Percentiles rank a stretch among this genome's conserved stretches.
Conservation (phyloP, 1,140 invertebrate species). For the Adoxophyes honmai region DNA sequence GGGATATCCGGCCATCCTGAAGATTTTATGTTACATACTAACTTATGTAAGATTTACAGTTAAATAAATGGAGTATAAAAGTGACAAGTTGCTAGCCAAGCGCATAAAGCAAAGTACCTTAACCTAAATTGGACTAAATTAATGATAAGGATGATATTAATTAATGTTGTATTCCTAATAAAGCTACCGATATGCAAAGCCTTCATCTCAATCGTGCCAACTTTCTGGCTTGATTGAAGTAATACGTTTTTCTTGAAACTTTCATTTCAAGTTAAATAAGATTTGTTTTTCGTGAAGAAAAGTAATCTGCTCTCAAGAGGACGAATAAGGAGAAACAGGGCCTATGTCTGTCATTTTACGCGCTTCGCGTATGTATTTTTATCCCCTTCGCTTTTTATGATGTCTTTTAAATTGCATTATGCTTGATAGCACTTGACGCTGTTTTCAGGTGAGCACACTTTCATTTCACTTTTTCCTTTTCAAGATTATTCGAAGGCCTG, state of each 20-base stretch:
- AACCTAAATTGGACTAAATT: no score
- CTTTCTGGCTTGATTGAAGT: not conserved
- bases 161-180: no score
- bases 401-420: conserved; percentile 7
- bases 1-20: no score
- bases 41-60: no score
- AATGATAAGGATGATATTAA: no score
- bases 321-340: not conserved
- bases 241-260: not conserved
- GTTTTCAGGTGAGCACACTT: not conserved
- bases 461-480: not conserved
- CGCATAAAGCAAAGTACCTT: no score
- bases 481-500: not conserved
- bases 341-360: not conserved
- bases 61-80: no score
- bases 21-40: no score
- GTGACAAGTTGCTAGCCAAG: no score
- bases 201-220: no score
- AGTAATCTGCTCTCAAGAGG: not conserved
- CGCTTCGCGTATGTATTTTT: not conserved
- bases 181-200: no score
- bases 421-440: not conserved
- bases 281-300: conserved; percentile 8
- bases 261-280: conserved; percentile 9
- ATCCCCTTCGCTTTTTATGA: conserved; percentile 5